Percentiles rank a stretch among this genome's conserved stretches.
Conservation (phyloP, 2,113 vertebrate genomes). For the Tragelaphus buxtoni region DNA sequence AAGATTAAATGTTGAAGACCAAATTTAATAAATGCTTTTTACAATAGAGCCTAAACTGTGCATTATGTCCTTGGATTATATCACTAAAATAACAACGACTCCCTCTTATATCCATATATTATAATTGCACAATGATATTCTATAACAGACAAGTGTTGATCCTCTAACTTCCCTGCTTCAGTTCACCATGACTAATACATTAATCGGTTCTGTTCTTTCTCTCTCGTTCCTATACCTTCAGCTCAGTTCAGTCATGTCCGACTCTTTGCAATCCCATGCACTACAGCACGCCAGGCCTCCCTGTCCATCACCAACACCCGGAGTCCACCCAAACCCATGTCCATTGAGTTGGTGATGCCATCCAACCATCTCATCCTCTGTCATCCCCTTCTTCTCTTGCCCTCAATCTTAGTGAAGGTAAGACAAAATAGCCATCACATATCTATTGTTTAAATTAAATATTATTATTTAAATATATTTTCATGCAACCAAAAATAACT, state of each 20-base stretch:
- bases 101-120: neutral
- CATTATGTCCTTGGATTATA: neutral
- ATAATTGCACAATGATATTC: neutral
- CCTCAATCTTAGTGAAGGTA: neutral
- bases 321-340: no score
- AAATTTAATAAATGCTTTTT: neutral
- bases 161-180: neutral
- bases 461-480: neutral
- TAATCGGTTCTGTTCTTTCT: neutral
- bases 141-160: neutral
- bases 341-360: no score
- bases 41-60: neutral
- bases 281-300: accelerated
- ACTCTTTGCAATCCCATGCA: no score
- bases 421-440: neutral
- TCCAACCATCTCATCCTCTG: no score
- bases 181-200: neutral
- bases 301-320: no score
- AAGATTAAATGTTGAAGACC: neutral
- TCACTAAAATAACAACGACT: neutral
- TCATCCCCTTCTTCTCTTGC: no score
- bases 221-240: neutral
- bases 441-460: neutral
- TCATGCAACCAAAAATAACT: neutral
- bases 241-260: no score